A percentile compares a stretch with the other conserved stretches of the same genome.
These are phyloP conservation scores for Drosophila lowei DNA, from an alignment of 1,140 invertebrate genomes.

Conservation along the genomic window DNA sequence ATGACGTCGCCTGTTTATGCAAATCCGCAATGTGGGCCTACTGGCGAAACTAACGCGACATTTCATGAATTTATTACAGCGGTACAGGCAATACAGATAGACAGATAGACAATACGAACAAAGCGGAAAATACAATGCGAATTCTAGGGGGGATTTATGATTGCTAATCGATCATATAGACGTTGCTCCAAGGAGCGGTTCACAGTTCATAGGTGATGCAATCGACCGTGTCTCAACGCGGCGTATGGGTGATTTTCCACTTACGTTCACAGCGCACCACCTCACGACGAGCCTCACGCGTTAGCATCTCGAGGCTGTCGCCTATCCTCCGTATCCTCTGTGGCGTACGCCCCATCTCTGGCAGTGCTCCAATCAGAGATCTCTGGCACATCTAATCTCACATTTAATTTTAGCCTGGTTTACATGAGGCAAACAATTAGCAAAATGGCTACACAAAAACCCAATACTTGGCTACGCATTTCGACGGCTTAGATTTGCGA, in stretches of 20 bases:
- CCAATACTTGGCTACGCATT: slow-evolving; percentile 76
- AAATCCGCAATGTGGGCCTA: slow-evolving; percentile 37
- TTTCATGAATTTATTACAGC: slow-evolving; percentile 61
- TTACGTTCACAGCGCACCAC: slow-evolving; percentile 70
- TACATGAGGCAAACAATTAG: slow-evolving; percentile 76
- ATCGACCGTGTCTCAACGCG: slow-evolving; percentile 9
- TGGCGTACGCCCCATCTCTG: slow-evolving; percentile 38
- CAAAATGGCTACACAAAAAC: slow-evolving; percentile 77
- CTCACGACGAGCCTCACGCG: slow-evolving; percentile 59
- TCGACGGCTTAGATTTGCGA: slow-evolving; percentile 9
- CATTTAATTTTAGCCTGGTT: slow-evolving; percentile 37
- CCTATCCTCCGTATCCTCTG: slow-evolving; percentile 62
- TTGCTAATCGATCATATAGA: slow-evolving; percentile 47
- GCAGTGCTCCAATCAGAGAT: slow-evolving; percentile 18
- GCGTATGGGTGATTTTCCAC: slow-evolving; percentile 41
- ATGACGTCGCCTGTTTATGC: slow-evolving; percentile 66
- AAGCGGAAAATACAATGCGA: neutral
- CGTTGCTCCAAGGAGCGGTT: slow-evolving; percentile 4
- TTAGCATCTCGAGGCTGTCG: slow-evolving; percentile 72
- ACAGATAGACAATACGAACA: slow-evolving; percentile 1
- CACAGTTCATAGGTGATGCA: slow-evolving; percentile 30
- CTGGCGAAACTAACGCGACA: slow-evolving; percentile 11
- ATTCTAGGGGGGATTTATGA: slow-evolving; percentile 6
- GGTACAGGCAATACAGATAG: slow-evolving; percentile 36
- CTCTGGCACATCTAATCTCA: slow-evolving; percentile 19